Evolutionary conservation across 2,113 vertebrate species (phyloP).

Genomic region (Bettongia penicillata): DNA sequence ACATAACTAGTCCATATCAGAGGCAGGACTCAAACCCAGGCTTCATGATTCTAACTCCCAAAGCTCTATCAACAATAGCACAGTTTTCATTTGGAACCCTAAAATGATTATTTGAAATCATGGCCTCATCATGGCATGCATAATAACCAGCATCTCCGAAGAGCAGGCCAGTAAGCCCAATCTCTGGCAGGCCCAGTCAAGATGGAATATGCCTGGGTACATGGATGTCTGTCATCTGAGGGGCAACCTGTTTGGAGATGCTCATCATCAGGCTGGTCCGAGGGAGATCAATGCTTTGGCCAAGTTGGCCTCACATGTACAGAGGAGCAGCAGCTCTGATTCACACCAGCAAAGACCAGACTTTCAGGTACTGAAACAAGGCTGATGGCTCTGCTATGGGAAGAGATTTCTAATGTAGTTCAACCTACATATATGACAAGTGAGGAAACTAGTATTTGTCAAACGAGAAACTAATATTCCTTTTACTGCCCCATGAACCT

Average conservation of each 20-base stretch:
- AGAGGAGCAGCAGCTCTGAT: not conserved
- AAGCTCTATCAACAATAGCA: not conserved
- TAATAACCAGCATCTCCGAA: not conserved
- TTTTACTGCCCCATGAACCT: not conserved
- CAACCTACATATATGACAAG: not conserved
- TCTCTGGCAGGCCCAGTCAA: not conserved
- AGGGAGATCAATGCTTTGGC: not conserved
- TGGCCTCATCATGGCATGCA: not conserved
- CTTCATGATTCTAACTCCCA: not conserved
- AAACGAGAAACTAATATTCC: not conserved
- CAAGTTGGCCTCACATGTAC: not conserved
- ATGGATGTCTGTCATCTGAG: not conserved
- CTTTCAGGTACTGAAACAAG: not conserved
- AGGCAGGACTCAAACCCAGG: not conserved
- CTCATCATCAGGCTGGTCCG: not conserved
- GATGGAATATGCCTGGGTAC: not conserved
- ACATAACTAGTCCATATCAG: not conserved
- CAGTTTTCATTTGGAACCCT: not conserved
- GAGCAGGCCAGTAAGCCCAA: not conserved
- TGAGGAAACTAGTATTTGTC: not conserved
- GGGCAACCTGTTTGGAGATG: not conserved
- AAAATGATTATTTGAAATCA: not conserved
- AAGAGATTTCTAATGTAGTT: not conserved
- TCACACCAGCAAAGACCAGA: not conserved
- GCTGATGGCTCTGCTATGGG: not conserved